phyloP scores from a whole-genome alignment of 2,888 invertebrate species.

The Diarsia rubi region DNA sequence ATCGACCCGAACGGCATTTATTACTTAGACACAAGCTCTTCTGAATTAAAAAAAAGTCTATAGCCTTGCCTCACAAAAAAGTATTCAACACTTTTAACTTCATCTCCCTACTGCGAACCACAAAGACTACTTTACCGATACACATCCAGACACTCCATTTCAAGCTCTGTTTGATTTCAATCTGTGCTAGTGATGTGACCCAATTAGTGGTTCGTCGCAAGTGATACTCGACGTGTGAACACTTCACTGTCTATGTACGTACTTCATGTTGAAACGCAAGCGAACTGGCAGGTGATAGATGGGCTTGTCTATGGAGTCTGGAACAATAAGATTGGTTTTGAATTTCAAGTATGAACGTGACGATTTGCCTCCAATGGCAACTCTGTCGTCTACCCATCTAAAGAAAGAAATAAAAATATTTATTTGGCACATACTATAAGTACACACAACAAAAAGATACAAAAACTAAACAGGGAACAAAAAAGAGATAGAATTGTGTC shows the following conservation, averaged over 20 bases:
- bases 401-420: too few species aligned
- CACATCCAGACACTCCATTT: constrained; percentile 67
- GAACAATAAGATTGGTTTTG: constrained; percentile 27
- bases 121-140: constrained; percentile 53
- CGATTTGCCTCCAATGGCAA: too few species aligned
- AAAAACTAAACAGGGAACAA: too few species aligned
- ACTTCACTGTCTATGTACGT: constrained; percentile 35
- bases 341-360: constrained; percentile 10
- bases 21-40: too few species aligned
- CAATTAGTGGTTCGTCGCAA: constrained; percentile 72
- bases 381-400: too few species aligned
- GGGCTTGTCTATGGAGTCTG: not conserved
- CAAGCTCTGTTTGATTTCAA: constrained; percentile 75
- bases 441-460: too few species aligned
- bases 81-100: constrained; percentile 5
- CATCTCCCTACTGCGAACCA: not conserved
- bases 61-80: not conserved
- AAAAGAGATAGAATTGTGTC: too few species aligned
- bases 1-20: too few species aligned
- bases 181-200: constrained; percentile 75
- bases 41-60: too few species aligned
- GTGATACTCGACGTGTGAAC: constrained; percentile 56
- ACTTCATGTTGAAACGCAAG: constrained; percentile 34
- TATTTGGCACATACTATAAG: too few species aligned
- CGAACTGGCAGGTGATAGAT: constrained; percentile 46